Evolutionary conservation across 1,140 invertebrate species (phyloP), one percentile per base, ranked within the genome.

Genomic region (Brachionus calyciflorus): DNA sequence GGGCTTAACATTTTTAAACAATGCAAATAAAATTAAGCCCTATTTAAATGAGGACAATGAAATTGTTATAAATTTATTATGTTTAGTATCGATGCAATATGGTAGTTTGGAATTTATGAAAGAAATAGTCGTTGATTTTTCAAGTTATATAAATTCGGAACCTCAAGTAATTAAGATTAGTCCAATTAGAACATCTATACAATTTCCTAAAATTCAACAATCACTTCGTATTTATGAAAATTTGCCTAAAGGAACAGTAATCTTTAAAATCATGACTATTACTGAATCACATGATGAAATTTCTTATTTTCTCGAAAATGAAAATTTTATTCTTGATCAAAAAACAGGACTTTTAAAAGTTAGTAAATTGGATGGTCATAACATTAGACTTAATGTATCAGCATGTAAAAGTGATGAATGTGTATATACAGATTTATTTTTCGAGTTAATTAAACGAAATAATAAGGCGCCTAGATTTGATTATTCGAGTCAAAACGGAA

Each of bases 11-110:
- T n/a, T n/a, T n/a, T n/a, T n/a, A n/a, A n/a, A n/a, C n/a, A n/a
- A n/a, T n/a, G n/a, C n/a, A n/a, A n/a, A 65, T 24, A 9, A 12
- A 14, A 65, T 65, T 24, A 44, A 26, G 19, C 40, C 60, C 1
- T 44, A 44, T 44, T 44, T 65, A 37, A 65, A 65, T 10, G 60
- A 65, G 44, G 41, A 65, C 19, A 65, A 65, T 46, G 37, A 65
- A 44, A n/a, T 65, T 6, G 9, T 41, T 41, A 17, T 65, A 37
- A 44, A 65, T 65, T 44, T 37, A 19, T n/a, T 60, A 17, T 60
- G 55, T 40, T 17, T 17, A 2, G 55, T 33, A 19, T 37, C 26
- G 3, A 60, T 37, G 3, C 12, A 60, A 30, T 17, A 33, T 33
- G 30, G 28, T 37, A 6, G 10, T 7, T 3, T 65, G 6, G 60